phyloP scores from a whole-genome alignment of 2,888 invertebrate species.

The Phortica okadai region DNA sequence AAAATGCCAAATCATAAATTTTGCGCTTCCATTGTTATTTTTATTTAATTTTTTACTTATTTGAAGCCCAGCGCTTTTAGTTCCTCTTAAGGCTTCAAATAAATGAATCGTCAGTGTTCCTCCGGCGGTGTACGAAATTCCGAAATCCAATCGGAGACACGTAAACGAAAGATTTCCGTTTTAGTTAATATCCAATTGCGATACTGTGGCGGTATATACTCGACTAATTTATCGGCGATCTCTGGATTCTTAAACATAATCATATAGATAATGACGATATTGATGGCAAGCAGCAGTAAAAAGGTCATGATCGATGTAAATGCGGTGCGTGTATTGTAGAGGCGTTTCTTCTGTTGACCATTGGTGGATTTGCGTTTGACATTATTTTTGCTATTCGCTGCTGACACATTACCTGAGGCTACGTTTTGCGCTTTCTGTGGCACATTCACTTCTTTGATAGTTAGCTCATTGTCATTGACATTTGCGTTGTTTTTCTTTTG shows the following conservation, averaged over 20 bases:
- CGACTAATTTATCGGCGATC: slow-evolving; percentile 72
- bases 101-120: slow-evolving; percentile 73
- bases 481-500: slow-evolving; percentile 45
- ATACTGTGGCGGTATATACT: slow-evolving; percentile 73
- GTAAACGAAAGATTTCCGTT: slow-evolving; percentile 72
- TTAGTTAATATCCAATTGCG: slow-evolving; percentile 74
- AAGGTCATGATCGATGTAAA: slow-evolving; percentile 72
- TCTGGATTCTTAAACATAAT: slow-evolving; percentile 75
- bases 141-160: slow-evolving; percentile 73
- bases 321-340: slow-evolving; percentile 51
- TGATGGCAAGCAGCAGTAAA: slow-evolving; percentile 69
- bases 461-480: slow-evolving; percentile 53
- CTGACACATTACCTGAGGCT: background rate
- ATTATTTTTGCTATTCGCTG: slow-evolving; percentile 54
- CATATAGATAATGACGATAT: slow-evolving; percentile 72
- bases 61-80: slow-evolving; percentile 55
- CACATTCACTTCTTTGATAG: slow-evolving; percentile 52
- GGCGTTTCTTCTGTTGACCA: slow-evolving; percentile 43
- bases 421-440: background rate
- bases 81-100: slow-evolving; percentile 68
- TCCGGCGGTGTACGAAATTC: slow-evolving; percentile 73
- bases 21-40: slow-evolving; percentile 25
- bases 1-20: slow-evolving; percentile 52
- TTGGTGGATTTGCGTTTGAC: slow-evolving; percentile 53
- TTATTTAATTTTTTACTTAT: slow-evolving; percentile 40